Evolutionary conservation across 2,797 vertebrate species (phyloP).

Genomic region (Galaxias olidus): DNA sequence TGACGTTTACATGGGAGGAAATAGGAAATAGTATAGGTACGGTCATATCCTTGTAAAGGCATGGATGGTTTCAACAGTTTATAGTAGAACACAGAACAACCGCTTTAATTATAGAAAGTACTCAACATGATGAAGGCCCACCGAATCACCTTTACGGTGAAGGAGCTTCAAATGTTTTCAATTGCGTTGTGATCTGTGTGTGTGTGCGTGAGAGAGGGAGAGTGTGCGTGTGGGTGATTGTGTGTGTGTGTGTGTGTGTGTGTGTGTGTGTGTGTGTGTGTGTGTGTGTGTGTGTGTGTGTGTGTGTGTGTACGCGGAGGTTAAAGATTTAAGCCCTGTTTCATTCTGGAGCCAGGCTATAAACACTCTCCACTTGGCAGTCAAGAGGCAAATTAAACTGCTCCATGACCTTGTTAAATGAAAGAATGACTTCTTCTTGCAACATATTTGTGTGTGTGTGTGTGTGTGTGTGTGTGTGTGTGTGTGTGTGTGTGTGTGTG

Average conservation of each 20-base stretch:
- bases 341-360: conserved; percentile 8
- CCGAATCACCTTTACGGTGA: too few species aligned
- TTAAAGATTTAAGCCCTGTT: conserved; percentile 16
- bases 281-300: not conserved
- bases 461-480: conserved; percentile 3
- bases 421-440: conserved; percentile 3
- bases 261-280: not conserved
- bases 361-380: conserved; percentile 17
- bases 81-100: not conserved
- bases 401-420: not conserved
- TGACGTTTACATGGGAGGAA: not conserved
- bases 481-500: conserved; percentile 7
- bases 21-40: conserved; percentile 6
- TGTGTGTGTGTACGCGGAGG: not conserved
- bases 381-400: conserved; percentile 17
- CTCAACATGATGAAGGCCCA: too few species aligned
- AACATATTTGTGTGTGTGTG: not conserved
- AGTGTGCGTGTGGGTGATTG: not conserved
- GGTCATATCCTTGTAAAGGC: conserved; percentile 1
- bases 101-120: too few species aligned
- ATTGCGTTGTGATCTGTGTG: not conserved
- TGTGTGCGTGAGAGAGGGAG: not conserved
- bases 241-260: not conserved
- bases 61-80: not conserved
- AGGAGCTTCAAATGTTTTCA: too few species aligned